A percentile compares a stretch with the other conserved stretches of the same genome.
phyloP scores from a whole-genome alignment of 2,113 vertebrate genomes.

The Chaetops frenatus region DNA sequence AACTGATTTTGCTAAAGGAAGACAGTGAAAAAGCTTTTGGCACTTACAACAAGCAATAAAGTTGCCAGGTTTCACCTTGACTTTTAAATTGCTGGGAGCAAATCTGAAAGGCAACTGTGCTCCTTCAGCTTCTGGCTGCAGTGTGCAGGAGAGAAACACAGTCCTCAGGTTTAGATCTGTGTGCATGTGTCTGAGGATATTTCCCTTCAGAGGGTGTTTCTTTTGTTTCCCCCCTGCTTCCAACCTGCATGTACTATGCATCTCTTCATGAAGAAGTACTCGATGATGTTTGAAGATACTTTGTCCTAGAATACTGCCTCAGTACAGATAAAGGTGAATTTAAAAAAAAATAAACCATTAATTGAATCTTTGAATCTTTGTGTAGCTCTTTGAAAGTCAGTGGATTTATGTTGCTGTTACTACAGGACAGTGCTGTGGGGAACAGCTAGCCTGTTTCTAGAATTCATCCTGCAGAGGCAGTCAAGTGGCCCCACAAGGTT shows the following conservation, averaged over 20 bases:
- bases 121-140: background rate
- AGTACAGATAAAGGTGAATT: background rate
- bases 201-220: background rate
- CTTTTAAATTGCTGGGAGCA: background rate
- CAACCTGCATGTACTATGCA: fast-evolving
- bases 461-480: background rate
- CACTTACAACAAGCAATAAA: background rate
- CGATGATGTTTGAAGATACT: background rate
- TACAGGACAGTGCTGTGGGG: background rate
- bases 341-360: background rate
- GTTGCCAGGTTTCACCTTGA: background rate
- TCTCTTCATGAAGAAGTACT: background rate
- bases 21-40: background rate
- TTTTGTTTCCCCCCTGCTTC: background rate
- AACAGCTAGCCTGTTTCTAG: background rate
- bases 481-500: background rate
- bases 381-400: background rate
- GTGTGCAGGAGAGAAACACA: background rate
- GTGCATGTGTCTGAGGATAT: fast-evolving
- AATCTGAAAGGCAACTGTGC: background rate
- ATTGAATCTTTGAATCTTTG: no score
- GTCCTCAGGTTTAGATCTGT: background rate
- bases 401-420: background rate
- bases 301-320: background rate
- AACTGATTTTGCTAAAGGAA: background rate